phyloP scores from a whole-genome alignment of 2,797 vertebrate species.

The Gymnothorax javanicus region DNA sequence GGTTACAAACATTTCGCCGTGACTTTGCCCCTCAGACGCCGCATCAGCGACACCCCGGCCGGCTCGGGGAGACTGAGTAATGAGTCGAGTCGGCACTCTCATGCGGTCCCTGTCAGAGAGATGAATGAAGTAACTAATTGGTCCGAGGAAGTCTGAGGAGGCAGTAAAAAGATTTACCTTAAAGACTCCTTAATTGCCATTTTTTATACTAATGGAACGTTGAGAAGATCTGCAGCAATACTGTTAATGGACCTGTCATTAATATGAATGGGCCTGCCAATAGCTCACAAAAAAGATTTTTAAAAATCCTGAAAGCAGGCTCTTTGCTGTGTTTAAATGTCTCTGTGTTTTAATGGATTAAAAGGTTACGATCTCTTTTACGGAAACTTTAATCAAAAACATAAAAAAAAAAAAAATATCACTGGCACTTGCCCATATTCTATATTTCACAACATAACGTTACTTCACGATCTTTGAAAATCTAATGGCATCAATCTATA shows the following conservation, averaged over 20 bases:
- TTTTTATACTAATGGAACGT: slow-evolving; percentile 64
- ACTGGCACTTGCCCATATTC: not conserved
- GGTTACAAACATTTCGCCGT: slow-evolving; percentile 15
- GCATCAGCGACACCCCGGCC: slow-evolving; percentile 44
- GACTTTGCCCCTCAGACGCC: slow-evolving; percentile 38
- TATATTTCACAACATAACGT: not conserved
- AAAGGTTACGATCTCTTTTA: not conserved
- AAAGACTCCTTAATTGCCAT: slow-evolving; percentile 61
- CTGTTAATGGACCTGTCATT: slow-evolving; percentile 64
- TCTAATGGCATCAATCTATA: not conserved
- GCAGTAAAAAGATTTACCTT: slow-evolving; percentile 59
- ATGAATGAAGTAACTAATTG: slow-evolving; percentile 69
- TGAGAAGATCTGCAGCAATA: slow-evolving; percentile 62
- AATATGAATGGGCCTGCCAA: slow-evolving; percentile 63
- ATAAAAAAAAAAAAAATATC: not conserved
- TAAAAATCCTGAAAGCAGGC: slow-evolving; percentile 45
- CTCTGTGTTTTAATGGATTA: slow-evolving; percentile 14
- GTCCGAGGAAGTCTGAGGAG: slow-evolving; percentile 61
- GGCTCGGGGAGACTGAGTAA: slow-evolving; percentile 54
- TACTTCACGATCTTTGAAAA: not conserved
- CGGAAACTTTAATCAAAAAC: not conserved
- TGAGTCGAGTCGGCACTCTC: slow-evolving; percentile 55
- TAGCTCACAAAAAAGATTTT: slow-evolving; percentile 43
- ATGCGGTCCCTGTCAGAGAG: slow-evolving; percentile 57
- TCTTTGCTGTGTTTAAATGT: slow-evolving; percentile 39